Evolutionary conservation across 2,797 vertebrate species (phyloP), one percentile per base, ranked within the genome.

Genomic region (Sus cebifrons): DNA sequence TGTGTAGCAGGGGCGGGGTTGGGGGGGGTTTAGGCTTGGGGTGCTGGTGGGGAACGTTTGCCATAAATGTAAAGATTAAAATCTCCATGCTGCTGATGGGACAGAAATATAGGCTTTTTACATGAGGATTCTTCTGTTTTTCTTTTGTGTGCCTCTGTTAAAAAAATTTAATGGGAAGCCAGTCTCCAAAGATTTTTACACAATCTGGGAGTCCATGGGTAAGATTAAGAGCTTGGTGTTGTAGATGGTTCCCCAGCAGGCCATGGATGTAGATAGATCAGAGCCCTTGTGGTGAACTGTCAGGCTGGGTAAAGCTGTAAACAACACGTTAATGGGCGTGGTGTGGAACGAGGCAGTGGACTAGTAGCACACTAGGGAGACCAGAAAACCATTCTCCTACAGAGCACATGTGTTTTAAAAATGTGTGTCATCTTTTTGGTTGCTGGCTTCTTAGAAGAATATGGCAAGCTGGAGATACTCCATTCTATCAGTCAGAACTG

Each of bases 181-280:
- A 81, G 85, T 93, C 78, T 86, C 96, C 82, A 91, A 84, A 98
- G 89, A 67, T 95, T 96, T 97, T 94, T 94, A 82, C 81, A 96
- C 93, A 95, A 95, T 95, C 96, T 98, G 95, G 23, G 91, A 96
- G 91, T 91, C n/a, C 93, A 78, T 78, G 96, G 86, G 87, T 23
- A 52, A 95, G 68, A 93, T 92, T 86, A 97, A 52, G 95, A 97
- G 94, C 95, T 54, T 92, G 91, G 32, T 88, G 14, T 54, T 91
- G 89, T 88, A 62, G 95, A 94, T 96, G 67, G 87, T 49, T 32
- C 32, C 74, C 85, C 68, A 68, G 78, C 78, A 86, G 88, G 78
- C 78, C 7, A 12, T 32, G n/a, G 77, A 14, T 94, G 83, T 27
- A n/a, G 14, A 95, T 27, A n/a, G 14, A 95, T 70, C 94, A 86